Conservation (phyloP, 2,113 vertebrate genomes). For the Percina caprodes region DNA sequence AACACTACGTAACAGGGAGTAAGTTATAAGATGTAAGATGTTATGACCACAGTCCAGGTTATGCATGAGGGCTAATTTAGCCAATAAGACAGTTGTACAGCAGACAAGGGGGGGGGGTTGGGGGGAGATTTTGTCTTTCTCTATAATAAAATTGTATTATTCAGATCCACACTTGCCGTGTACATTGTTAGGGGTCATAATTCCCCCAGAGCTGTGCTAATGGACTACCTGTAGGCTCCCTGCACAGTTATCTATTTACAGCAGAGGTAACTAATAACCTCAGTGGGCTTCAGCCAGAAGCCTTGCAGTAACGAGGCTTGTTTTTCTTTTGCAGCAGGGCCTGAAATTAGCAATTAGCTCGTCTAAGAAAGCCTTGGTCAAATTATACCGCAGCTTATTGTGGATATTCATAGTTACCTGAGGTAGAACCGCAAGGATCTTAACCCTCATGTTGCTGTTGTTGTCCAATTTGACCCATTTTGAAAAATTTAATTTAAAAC, state of each 20-base stretch:
- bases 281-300: conserved; percentile 29
- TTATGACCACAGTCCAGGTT: too few species aligned
- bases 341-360: conserved; percentile 13
- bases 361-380: conserved; percentile 5
- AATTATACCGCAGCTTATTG: not conserved
- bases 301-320: not conserved
- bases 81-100: too few species aligned
- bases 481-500: too few species aligned
- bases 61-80: too few species aligned
- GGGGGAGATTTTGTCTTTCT: too few species aligned
- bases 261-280: conserved; percentile 42
- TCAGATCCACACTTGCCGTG: conserved; percentile 22
- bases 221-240: conserved; percentile 50
- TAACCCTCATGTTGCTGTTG: too few species aligned
- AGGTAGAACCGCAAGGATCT: not conserved
- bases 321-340: not conserved
- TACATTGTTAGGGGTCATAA: conserved; percentile 14
- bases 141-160: conserved; percentile 26
- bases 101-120: too few species aligned
- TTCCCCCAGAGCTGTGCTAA: conserved; percentile 30
- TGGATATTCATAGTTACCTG: not conserved
- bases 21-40: too few species aligned
- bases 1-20: too few species aligned
- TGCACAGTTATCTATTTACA: conserved; percentile 23
- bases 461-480: too few species aligned